Evolutionary conservation across 2,888 invertebrate genomes (phyloP), one percentile per base, ranked within the genome.

Genomic region (Drosophila basisetae): DNA sequence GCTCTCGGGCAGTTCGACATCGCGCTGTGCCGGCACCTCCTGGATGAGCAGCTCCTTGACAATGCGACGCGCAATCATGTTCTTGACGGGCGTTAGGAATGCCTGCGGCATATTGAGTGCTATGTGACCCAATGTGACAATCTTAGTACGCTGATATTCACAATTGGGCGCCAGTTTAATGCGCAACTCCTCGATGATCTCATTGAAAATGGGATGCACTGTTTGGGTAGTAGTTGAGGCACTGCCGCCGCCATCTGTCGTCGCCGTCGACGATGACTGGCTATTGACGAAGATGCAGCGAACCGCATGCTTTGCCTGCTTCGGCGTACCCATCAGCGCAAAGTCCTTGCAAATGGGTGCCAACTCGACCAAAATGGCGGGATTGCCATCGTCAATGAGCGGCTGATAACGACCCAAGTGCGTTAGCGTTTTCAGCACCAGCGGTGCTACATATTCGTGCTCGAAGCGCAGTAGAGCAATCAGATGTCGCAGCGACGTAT

Each of bases 301-400:
- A 73, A 99, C 96, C 5, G 99, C 98, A 90, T 99, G 98, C 94
- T 99, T 99, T 9, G 99, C 98, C 94, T 99, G 99, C 93, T 98
- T 98, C 1, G 98, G 96, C 5, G 97, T 97, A 16, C 99, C 99
- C 52, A 96, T 96, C 89, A 97, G 96, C 0, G 98, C 97, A 92
- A 98, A 96, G 63, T 96, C 96, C 92, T 97, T 97, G 93, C 99
- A 97, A 59, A 98, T 95, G 2, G 97, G 97, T 39, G 97, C 96
- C 92, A 99, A 93, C 75, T 96, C 95, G 58, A 97, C 96, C 94
- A 97, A 96, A 63, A 97, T 94, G 49, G 95, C 94, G 0, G 96
- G 96, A 76, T 97, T 96, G 54, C 96, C 95, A 81, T 97, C 96
- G 88, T 96, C 96, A 50, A 76, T 80, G 50, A 98, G 94, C 64